These are phyloP conservation scores for Clistopyga incitator DNA, from an alignment of 2,888 invertebrate genomes.

Conservation along the genomic window DNA sequence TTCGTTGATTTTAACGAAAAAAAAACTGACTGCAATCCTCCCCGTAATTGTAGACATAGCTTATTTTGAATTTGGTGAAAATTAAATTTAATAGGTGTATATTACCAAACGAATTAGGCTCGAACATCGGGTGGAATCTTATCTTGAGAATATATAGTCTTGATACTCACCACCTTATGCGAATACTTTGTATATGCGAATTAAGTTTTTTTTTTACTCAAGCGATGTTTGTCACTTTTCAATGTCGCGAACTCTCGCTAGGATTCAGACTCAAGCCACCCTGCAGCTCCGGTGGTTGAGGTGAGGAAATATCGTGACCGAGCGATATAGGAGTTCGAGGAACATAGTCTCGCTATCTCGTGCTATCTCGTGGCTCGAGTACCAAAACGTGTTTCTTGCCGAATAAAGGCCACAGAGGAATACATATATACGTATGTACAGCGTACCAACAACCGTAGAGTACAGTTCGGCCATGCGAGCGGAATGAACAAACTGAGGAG, in stretches of 20 bases:
- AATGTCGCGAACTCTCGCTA: slow-evolving; percentile 36
- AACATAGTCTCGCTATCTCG: slow-evolving; percentile 76
- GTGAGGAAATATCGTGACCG: slow-evolving; percentile 70
- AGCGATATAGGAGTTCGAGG: slow-evolving; percentile 72
- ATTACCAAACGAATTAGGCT: slow-evolving; percentile 2
- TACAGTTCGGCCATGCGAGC: slow-evolving; percentile 17
- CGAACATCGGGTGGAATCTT: slow-evolving; percentile 44
- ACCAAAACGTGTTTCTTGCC: slow-evolving; percentile 82
- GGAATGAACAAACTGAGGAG: slow-evolving; percentile 20
- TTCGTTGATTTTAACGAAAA: no score
- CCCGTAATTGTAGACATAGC: neutral
- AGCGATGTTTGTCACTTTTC: slow-evolving; percentile 41
- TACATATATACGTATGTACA: slow-evolving; percentile 21
- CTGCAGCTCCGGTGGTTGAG: slow-evolving; percentile 62
- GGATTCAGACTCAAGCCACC: slow-evolving; percentile 59
- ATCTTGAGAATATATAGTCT: slow-evolving; percentile 38
- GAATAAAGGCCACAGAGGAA: slow-evolving; percentile 78
- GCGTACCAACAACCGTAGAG: neutral
- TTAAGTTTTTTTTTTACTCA: slow-evolving; percentile 10
- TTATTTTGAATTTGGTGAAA: slow-evolving; percentile 7
- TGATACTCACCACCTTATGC: slow-evolving; percentile 35
- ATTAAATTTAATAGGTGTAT: slow-evolving; percentile 30
- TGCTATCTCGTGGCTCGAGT: slow-evolving; percentile 81
- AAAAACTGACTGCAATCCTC: neutral
- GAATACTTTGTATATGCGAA: slow-evolving; percentile 20